phyloP scores from a whole-genome alignment of 2,888 invertebrate species.

The Pterostichus niger region DNA sequence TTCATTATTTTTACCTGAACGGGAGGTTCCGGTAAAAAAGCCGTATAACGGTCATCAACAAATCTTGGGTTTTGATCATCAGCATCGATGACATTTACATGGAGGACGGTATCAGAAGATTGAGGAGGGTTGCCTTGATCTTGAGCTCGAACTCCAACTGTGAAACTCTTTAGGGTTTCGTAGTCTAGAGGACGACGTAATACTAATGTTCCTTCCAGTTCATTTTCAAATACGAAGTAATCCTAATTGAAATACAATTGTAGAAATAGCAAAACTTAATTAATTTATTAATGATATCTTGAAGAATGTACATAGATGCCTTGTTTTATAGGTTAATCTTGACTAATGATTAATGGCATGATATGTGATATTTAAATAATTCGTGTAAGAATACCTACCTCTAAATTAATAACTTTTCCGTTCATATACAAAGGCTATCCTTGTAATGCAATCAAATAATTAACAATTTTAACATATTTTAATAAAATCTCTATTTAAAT shows the following conservation, averaged over 20 bases:
- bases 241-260: constrained; percentile 78
- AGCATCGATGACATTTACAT: constrained; percentile 90
- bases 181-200: constrained; percentile 90
- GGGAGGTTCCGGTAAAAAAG: constrained; percentile 83
- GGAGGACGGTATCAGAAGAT: constrained; percentile 86
- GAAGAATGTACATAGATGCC: background rate
- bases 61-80: constrained; percentile 96
- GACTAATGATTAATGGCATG: constrained; percentile 10
- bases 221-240: constrained; percentile 90
- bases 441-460: constrained; percentile 11
- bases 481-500: background rate
- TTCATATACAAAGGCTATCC: constrained; percentile 58
- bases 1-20: constrained; percentile 75
- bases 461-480: no score
- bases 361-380: constrained; percentile 11
- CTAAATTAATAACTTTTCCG: constrained; percentile 32
- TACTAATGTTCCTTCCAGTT: constrained; percentile 90
- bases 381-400: constrained; percentile 39
- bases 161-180: constrained; percentile 88
- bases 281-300: constrained; percentile 36
- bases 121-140: constrained; percentile 91
- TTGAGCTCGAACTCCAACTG: constrained; percentile 85
- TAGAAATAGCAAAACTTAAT: no score
- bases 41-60: constrained; percentile 80
- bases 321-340: background rate